Evolutionary conservation across 2,113 vertebrate species (phyloP).

Genomic region (Hemiscyllium ocellatum): DNA sequence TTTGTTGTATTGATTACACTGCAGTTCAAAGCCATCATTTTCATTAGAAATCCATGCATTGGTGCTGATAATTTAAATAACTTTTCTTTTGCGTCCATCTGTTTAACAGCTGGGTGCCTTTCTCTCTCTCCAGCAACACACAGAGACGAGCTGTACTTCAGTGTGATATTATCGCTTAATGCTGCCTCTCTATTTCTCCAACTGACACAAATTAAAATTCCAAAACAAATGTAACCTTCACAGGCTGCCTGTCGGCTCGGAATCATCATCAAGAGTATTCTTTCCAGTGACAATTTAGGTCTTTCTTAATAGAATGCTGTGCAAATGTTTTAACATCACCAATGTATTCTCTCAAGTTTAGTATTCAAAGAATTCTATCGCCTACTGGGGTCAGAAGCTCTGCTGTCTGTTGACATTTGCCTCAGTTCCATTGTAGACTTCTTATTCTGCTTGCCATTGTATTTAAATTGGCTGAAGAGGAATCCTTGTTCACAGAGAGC

Average conservation of each 20-base stretch:
- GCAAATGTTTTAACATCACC: not conserved
- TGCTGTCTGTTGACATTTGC: not conserved
- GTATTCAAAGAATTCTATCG: not conserved
- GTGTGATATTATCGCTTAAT: not conserved
- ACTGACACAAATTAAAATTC: not conserved
- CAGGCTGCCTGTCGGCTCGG: not conserved
- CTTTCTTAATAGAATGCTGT: not conserved
- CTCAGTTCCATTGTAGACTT: too few species aligned
- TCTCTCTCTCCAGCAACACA: not conserved
- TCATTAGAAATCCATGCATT: not conserved
- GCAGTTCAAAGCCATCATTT: constrained; percentile 1
- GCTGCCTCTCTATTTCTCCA: not conserved
- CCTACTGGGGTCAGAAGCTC: not conserved
- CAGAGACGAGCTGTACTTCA: not conserved
- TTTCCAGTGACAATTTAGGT: not conserved
- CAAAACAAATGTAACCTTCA: constrained; percentile 27
- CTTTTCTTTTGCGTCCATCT: not conserved
- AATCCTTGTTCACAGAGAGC: too few species aligned
- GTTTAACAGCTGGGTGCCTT: not conserved
- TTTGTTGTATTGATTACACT: constrained; percentile 13
- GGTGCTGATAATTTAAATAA: not conserved
- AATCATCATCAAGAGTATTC: not conserved
- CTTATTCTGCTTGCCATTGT: not conserved
- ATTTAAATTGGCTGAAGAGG: not conserved
- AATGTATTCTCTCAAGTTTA: not conserved